phyloP scores from a whole-genome alignment of 2,888 invertebrate species.

The Ormyrus pomaceus region DNA sequence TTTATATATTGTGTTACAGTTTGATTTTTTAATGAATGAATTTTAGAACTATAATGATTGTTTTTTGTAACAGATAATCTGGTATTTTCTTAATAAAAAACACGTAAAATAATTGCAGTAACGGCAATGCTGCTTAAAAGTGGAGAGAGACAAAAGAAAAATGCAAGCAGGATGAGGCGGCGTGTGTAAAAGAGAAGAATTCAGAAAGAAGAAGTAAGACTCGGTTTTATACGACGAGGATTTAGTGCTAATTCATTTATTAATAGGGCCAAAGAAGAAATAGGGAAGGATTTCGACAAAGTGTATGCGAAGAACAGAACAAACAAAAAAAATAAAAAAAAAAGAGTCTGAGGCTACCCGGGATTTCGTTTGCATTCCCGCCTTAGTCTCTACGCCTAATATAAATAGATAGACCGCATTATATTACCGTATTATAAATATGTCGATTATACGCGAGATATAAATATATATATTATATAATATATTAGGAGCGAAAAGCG shows the following conservation, averaged over 20 bases:
- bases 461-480: slow-evolving; percentile 61
- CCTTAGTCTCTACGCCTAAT: slow-evolving; percentile 70
- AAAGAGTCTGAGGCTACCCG: slow-evolving; percentile 60
- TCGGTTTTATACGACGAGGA: slow-evolving; percentile 43
- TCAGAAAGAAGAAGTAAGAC: slow-evolving; percentile 4
- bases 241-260: slow-evolving; percentile 30
- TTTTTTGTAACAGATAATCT: no score
- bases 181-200: background rate
- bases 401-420: slow-evolving; percentile 71
- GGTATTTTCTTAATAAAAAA: background rate
- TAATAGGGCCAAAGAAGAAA: slow-evolving; percentile 19
- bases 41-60: no score
- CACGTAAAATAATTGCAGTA: slow-evolving; percentile 20
- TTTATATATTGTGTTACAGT: no score
- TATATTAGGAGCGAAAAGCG: slow-evolving; percentile 54
- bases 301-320: slow-evolving; percentile 14
- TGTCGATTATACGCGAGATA: slow-evolving; percentile 68
- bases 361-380: slow-evolving; percentile 67
- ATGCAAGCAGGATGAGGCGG: slow-evolving; percentile 4
- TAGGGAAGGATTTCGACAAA: slow-evolving; percentile 6
- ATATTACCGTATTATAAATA: slow-evolving; percentile 63
- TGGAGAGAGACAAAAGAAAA: slow-evolving; percentile 32
- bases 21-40: no score
- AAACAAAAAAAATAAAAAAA: slow-evolving; percentile 11
- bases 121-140: slow-evolving; percentile 19